Evolutionary conservation across 1,140 invertebrate species (phyloP).

Genomic region (Wiebesia pumilae): DNA sequence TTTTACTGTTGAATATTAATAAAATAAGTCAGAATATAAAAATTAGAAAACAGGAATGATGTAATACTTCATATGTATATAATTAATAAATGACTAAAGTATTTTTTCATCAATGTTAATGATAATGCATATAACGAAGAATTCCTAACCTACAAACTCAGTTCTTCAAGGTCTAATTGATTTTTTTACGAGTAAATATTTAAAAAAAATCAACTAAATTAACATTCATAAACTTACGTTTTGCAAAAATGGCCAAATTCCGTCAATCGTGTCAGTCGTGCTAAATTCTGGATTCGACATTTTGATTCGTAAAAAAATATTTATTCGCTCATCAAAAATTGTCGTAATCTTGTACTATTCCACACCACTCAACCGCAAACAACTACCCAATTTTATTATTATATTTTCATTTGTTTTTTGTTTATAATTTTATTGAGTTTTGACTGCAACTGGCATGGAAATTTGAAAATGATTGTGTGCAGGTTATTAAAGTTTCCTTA

Average conservation of each 20-base stretch:
- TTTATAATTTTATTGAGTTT: not conserved
- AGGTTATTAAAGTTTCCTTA: not conserved
- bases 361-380: not conserved
- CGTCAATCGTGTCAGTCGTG: conserved; percentile 65
- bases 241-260: conserved; percentile 70
- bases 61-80: too few relatives aligned
- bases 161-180: not conserved
- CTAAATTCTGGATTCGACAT: conserved; percentile 60
- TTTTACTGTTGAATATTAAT: too few relatives aligned
- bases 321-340: not conserved
- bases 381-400: not conserved
- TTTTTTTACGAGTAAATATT: too few relatives aligned
- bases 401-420: not conserved
- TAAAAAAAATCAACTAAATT: not conserved
- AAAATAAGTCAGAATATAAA: too few relatives aligned
- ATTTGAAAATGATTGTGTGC: not conserved
- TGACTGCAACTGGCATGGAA: not conserved
- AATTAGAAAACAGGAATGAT: too few relatives aligned
- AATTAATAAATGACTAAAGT: too few relatives aligned
- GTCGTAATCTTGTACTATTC: not conserved
- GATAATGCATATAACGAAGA: not conserved
- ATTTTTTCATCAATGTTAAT: not conserved
- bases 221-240: conserved; percentile 65
- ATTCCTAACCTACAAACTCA: conserved; percentile 46
- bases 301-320: not conserved